Base-by-base conservation (phyloP, 2,888 invertebrate genomes). In the Sminthurinus aureus region DNA sequence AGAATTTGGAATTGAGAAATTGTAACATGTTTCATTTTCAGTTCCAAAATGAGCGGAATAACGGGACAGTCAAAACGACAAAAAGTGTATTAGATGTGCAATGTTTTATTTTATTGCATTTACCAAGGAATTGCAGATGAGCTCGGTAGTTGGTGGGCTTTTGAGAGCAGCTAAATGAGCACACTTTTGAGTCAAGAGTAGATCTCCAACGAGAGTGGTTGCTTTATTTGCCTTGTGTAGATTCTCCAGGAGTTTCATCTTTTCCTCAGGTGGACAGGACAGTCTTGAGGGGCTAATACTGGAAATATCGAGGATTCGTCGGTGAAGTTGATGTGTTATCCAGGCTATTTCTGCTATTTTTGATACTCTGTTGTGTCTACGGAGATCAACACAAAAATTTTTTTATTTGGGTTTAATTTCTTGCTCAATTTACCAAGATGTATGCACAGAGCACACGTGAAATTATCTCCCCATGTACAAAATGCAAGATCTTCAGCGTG, bases 211-310 rank as follows among this genome's bases (percentile, higher is more conserved):
- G 26, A 84, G 83, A 15, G 84, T 79, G 8, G 83, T 74, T 6
- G 84, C 74, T 67, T 84, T 84, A 73, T 84, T 84, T 0, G 84
- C 82, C 50, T 76, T 79, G 24, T 84, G 84, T 24, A 82, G 24
- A 79, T 83, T 51, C n/a, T 66, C 74, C n/a, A 83, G 8, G 13
- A 50, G 58, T 38, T 74, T 18, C 24, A 50, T 51, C 8, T 69
- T 24, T 66, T 77, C 82, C 9, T 13, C 18, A 4, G 24, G 50
- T 50, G 26, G 50, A 13, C 9, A 18, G 38, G 64, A 2, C 20
- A 82, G 51, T 22, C 76, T 24, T 11, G 73, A 38, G n/a, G 20
- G 18, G n/a, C 22, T n/a, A 18, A 78, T 64, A 11, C 24, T 73
- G 13, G 79, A 73, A 67, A 74, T 74, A 38, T 84, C 81, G 18